Evolutionary conservation across 2,888 invertebrate species (phyloP).

Genomic region (Teleogryllus oceanicus): DNA sequence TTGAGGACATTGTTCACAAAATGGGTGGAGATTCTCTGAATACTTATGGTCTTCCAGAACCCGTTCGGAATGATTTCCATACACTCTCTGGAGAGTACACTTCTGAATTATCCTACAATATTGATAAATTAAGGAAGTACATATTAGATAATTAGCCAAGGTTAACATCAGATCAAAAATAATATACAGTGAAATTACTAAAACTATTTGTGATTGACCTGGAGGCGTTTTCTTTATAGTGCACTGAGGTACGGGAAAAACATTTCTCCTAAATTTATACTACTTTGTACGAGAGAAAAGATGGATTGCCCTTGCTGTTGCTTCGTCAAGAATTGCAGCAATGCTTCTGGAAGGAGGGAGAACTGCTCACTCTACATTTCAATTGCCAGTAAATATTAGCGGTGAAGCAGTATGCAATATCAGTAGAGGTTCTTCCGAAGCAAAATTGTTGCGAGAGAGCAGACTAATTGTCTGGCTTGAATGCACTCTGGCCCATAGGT

Average conservation of each 20-base stretch:
- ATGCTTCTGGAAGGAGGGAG: conserved; percentile 40
- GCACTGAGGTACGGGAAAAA: conserved; percentile 40
- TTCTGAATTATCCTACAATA: background rate
- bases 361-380: conserved; percentile 40
- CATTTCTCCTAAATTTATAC: conserved; percentile 40
- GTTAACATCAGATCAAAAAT: conserved; percentile 7
- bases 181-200: conserved; percentile 7
- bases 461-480: conserved; percentile 41
- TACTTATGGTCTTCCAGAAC: background rate
- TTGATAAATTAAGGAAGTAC: background rate
- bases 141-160: background rate
- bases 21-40: background rate
- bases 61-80: background rate
- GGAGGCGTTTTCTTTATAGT: conserved; percentile 38
- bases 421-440: conserved; percentile 23
- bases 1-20: background rate
- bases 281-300: conserved; percentile 36
- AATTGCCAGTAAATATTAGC: conserved; percentile 35
- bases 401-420: conserved; percentile 33
- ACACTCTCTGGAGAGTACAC: no score
- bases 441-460: conserved; percentile 31
- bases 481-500: conserved; percentile 38
- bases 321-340: conserved; percentile 43
- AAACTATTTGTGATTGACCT: background rate
- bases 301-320: conserved; percentile 40